phyloP scores from a whole-genome alignment of 2,113 vertebrate species.

The Pelvicachromis taeniatus region DNA sequence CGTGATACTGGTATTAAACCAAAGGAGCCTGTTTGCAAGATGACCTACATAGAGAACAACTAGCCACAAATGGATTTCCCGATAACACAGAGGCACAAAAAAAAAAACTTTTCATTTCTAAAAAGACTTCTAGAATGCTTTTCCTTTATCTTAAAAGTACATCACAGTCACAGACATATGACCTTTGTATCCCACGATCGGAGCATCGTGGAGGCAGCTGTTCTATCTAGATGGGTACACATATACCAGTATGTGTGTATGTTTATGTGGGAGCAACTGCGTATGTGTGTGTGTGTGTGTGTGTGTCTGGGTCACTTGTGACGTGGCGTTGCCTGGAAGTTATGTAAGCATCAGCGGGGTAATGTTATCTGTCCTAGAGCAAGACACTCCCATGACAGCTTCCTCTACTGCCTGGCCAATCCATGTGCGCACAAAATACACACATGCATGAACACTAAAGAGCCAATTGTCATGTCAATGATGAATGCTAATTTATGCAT shows the following conservation, averaged over 20 bases:
- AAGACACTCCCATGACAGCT: constrained; percentile 57
- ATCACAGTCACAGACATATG: not conserved
- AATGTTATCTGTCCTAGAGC: constrained; percentile 69
- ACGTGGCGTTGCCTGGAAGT: constrained; percentile 71
- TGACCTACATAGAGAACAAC: constrained; percentile 59
- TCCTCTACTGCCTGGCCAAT: constrained; percentile 34
- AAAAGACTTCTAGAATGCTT: not conserved
- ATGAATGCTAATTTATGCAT: not conserved
- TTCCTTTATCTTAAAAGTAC: not conserved
- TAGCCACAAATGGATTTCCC: constrained; percentile 26
- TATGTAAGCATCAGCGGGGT: constrained; percentile 68
- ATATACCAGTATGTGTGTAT: not conserved
- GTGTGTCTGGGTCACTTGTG: constrained; percentile 52
- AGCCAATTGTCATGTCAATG: not conserved
- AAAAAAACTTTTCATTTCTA: not conserved
- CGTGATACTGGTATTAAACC: constrained; percentile 30
- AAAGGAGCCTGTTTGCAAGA: constrained; percentile 43
- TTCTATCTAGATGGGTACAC: constrained; percentile 12
- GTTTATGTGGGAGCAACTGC: not conserved
- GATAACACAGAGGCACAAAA: not conserved
- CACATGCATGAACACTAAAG: constrained; percentile 7
- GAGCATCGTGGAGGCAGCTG: constrained; percentile 20
- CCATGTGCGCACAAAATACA: constrained; percentile 10
- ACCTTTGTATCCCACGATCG: not conserved
- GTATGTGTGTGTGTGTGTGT: not conserved